phyloP scores from a whole-genome alignment of 2,113 vertebrate species.

The Hipposideros armiger region DNA sequence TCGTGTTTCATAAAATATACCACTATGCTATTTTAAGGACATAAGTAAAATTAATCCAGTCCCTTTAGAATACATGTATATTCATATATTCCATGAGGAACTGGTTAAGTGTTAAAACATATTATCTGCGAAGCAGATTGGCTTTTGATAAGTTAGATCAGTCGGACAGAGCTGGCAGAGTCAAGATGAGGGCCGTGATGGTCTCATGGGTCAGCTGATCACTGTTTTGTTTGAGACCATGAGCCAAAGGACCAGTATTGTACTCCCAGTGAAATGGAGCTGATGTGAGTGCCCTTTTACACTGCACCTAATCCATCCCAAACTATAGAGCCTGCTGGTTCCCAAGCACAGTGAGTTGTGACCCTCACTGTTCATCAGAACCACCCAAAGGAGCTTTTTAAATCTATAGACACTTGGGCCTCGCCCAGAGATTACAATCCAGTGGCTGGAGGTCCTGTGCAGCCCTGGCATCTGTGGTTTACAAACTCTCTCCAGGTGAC shows the following conservation, averaged over 20 bases:
- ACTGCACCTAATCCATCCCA: background rate
- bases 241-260: background rate
- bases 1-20: constrained; percentile 24
- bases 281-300: background rate
- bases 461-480: background rate
- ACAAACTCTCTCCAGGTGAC: background rate
- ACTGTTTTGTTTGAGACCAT: background rate
- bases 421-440: background rate
- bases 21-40: constrained; percentile 52
- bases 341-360: background rate
- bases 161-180: background rate
- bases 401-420: background rate
- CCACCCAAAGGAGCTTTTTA: background rate
- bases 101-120: background rate
- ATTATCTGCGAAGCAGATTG: background rate
- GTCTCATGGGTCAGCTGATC: no score
- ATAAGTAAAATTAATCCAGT: background rate
- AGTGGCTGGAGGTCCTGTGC: background rate
- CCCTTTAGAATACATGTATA: background rate
- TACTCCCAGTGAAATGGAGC: background rate
- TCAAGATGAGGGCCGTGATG: background rate
- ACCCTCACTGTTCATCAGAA: background rate
- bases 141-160: background rate
- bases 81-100: background rate
- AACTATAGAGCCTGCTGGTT: background rate